Percentiles rank a stretch among this genome's conserved stretches.
These are phyloP conservation scores for Coptodon bakossiorum DNA, from an alignment of 2,113 vertebrate genomes.

Conservation along the genomic window DNA sequence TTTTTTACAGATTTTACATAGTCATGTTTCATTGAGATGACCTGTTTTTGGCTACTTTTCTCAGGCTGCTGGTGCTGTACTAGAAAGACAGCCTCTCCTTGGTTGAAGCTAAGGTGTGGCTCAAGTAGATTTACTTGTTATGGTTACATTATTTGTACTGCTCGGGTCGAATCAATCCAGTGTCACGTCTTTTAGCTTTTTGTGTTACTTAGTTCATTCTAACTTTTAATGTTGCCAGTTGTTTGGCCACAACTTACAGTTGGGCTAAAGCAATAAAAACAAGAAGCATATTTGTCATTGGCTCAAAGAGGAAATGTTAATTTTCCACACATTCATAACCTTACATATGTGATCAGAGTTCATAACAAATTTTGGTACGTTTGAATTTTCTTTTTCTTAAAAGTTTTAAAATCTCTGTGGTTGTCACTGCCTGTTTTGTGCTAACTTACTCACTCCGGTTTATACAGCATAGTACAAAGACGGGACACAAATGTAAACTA, in stretches of 20 bases:
- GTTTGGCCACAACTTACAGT: neutral
- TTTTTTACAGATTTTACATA: neutral
- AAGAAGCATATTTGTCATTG: neutral
- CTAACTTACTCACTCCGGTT: neutral
- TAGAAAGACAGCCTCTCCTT: neutral
- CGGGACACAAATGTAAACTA: neutral
- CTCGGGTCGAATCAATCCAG: neutral
- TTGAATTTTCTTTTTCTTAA: neutral
- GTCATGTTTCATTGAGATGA: neutral
- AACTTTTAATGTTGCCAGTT: neutral
- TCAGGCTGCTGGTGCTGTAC: neutral
- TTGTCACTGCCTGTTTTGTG: neutral
- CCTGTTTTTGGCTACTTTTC: neutral
- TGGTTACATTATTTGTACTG: neutral
- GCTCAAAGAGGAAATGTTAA: neutral
- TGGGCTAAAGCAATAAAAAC: neutral
- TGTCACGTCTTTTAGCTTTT: neutral
- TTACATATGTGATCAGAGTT: neutral
- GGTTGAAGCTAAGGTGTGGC: neutral
- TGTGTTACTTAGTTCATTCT: neutral
- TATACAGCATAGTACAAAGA: neutral
- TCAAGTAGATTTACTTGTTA: fast-evolving
- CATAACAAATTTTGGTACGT: neutral
- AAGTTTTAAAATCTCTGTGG: neutral
- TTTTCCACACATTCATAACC: neutral